A percentile compares a stretch with the other conserved stretches of the same genome.
phyloP scores from a whole-genome alignment of 2,113 vertebrate genomes.

The Passer domesticus region DNA sequence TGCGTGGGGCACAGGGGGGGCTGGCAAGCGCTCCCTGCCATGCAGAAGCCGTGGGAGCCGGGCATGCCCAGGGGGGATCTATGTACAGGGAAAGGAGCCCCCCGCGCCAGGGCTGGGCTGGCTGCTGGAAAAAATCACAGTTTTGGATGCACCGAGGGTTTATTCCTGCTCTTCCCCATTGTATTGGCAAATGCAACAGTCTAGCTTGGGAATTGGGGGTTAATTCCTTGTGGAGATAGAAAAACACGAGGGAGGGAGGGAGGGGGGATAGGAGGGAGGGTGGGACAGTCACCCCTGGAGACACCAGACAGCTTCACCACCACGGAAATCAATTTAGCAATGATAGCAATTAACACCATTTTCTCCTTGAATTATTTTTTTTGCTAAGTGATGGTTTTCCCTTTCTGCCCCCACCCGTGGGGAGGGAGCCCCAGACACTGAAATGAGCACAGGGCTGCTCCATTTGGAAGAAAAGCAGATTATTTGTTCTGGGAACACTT shows the following conservation, averaged over 20 bases:
- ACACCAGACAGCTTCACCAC: not conserved
- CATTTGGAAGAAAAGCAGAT: rapidly evolving
- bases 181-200: slow-evolving; percentile 64
- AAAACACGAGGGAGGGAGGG: not conserved
- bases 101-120: not conserved
- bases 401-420: not conserved
- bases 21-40: slow-evolving; percentile 62
- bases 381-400: not conserved
- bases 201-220: not conserved
- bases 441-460: rapidly evolving
- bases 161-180: slow-evolving; percentile 19
- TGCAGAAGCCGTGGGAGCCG: slow-evolving; percentile 79
- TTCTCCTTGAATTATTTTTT: not conserved
- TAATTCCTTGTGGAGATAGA: not conserved
- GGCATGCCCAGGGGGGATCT: not conserved
- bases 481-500: rapidly evolving
- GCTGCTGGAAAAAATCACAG: slow-evolving; percentile 39
- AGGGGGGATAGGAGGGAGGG: not conserved
- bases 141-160: slow-evolving; percentile 1
- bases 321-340: not conserved
- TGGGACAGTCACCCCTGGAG: not conserved
- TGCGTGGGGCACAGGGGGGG: not conserved
- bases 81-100: slow-evolving; percentile 28
- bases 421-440: not conserved
- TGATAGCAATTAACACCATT: not conserved